Conservation (phyloP, 2,113 vertebrate genomes). For the Egretta garzetta region DNA sequence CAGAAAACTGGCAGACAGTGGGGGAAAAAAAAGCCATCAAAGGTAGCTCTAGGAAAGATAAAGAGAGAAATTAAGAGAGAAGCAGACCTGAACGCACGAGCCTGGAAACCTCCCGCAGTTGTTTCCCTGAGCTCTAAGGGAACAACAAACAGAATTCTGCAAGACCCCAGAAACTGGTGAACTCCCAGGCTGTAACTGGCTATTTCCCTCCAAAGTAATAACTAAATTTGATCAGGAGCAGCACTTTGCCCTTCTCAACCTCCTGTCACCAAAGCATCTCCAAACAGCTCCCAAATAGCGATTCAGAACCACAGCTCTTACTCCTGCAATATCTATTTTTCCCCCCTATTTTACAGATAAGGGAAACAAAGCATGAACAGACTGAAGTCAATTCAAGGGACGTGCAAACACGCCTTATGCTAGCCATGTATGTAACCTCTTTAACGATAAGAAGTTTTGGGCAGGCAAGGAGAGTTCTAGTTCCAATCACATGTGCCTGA, state of each 20-base stretch:
- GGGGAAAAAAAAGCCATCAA: not conserved
- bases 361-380: not conserved
- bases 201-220: not conserved
- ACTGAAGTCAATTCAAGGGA: not conserved
- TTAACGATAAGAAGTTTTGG: not conserved
- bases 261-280: not conserved
- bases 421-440: not conserved
- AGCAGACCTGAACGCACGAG: not conserved
- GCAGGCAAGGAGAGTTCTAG: not conserved
- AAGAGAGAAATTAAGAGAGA: not conserved
- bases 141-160: not conserved
- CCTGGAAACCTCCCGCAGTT: not conserved
- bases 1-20: not conserved
- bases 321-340: rapidly evolving
- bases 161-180: not conserved
- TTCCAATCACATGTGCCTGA: not conserved
- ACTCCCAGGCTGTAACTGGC: too few relatives aligned
- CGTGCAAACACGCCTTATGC: not conserved
- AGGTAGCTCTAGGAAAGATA: not conserved
- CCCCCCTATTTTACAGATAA: not conserved
- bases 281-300: not conserved
- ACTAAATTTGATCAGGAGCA: not conserved
- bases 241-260: not conserved
- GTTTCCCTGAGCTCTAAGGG: not conserved
- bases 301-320: not conserved